These are phyloP conservation scores for Nannobrachium achirus DNA, from an alignment of 2,113 vertebrate species.

Conservation along the genomic window DNA sequence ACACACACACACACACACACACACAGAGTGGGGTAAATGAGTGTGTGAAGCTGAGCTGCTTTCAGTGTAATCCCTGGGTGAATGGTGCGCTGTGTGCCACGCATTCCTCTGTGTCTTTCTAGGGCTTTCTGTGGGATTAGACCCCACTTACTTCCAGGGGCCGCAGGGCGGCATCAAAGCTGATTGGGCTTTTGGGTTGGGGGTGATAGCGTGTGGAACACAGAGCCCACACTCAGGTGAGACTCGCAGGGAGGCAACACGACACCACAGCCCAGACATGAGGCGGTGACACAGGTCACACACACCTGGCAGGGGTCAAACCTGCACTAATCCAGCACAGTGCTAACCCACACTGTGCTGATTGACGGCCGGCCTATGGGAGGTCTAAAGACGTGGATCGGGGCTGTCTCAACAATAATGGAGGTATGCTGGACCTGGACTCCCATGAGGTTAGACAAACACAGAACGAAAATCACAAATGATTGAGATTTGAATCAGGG, in stretches of 20 bases:
- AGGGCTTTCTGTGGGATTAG: constrained; percentile 71
- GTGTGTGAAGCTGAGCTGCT: constrained; percentile 64
- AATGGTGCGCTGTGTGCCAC: constrained; percentile 75
- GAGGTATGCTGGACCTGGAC: constrained; percentile 19
- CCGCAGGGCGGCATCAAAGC: constrained; percentile 70
- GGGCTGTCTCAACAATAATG: constrained; percentile 39
- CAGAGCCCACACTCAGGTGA: constrained; percentile 51
- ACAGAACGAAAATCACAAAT: constrained; percentile 29
- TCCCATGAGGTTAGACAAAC: constrained; percentile 54
- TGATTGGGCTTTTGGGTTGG: constrained; percentile 57
- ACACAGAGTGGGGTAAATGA: constrained; percentile 50
- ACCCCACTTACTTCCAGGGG: constrained; percentile 73
- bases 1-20: constrained; percentile 17
- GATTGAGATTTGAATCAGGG: constrained; percentile 18
- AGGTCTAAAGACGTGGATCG: constrained; percentile 19
- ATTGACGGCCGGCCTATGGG: constrained; percentile 51
- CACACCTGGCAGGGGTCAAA: constrained; percentile 62
- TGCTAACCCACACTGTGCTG: constrained; percentile 35
- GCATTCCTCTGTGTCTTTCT: constrained; percentile 77
- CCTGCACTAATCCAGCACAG: constrained; percentile 46
- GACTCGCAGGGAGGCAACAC: constrained; percentile 49
- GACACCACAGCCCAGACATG: constrained; percentile 49
- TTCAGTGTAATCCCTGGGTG: constrained; percentile 70
- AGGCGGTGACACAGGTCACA: constrained; percentile 46
- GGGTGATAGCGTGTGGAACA: constrained; percentile 46